A percentile compares a stretch with the other conserved stretches of the same genome.
Conservation (phyloP, 2,888 invertebrate genomes). For the Brachyopa scutellaris region DNA sequence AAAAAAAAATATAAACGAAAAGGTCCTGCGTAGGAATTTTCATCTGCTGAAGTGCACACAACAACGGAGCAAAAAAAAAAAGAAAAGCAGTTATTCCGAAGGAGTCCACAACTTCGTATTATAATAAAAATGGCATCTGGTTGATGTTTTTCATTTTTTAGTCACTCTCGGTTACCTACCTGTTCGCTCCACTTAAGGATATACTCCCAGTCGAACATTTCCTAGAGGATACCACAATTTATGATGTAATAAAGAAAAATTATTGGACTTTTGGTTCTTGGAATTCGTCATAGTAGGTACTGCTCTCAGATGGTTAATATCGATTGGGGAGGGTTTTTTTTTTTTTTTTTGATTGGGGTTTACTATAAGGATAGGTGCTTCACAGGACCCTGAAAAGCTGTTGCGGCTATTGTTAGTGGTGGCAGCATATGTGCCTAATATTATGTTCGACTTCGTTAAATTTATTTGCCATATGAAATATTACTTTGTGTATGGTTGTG, state of each 20-base stretch:
- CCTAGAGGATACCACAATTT: slow-evolving; percentile 33
- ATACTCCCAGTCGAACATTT: too few relatives aligned
- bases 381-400: slow-evolving; percentile 8
- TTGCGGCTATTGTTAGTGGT: slow-evolving; percentile 31
- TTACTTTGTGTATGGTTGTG: not conserved
- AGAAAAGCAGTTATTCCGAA: not conserved
- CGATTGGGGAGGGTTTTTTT: not conserved
- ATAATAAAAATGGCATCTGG: slow-evolving; percentile 42
- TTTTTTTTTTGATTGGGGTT: not conserved
- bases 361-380: not conserved
- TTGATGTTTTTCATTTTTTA: slow-evolving; percentile 1
- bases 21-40: not conserved
- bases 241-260: slow-evolving; percentile 47
- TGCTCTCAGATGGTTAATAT: slow-evolving; percentile 17
- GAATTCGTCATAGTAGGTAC: slow-evolving; percentile 24
- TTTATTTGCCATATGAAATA: slow-evolving; percentile 38
- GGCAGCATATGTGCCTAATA: slow-evolving; percentile 35
- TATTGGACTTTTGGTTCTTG: slow-evolving; percentile 39
- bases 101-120: not conserved
- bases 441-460: slow-evolving; percentile 22
- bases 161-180: not conserved
- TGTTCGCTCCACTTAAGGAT: not conserved
- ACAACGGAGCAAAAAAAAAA: too few relatives aligned
- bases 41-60: not conserved
- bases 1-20: too few relatives aligned